These are phyloP conservation scores for Philopedon plagiatum DNA, from an alignment of 2,888 invertebrate species.

Conservation along the genomic window DNA sequence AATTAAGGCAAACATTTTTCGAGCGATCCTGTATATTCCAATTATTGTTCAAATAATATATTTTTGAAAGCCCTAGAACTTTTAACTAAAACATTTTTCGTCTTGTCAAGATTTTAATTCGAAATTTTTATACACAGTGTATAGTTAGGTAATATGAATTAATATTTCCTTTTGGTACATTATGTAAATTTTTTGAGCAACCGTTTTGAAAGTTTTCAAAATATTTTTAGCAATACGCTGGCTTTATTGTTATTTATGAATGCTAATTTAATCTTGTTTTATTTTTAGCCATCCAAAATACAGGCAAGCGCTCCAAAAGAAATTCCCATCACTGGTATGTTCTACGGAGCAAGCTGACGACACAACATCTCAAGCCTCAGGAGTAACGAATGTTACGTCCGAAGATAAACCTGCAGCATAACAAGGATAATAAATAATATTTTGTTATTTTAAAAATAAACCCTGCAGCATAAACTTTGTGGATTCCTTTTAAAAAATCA, in stretches of 20 bases:
- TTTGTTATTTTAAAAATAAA: slow-evolving; percentile 45
- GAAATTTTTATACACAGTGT: too few relatives aligned
- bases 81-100: too few relatives aligned
- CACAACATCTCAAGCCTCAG: slow-evolving; percentile 77
- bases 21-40: too few relatives aligned
- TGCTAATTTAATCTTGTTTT: neutral
- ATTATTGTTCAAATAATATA: too few relatives aligned
- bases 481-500: neutral
- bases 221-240: too few relatives aligned
- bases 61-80: too few relatives aligned
- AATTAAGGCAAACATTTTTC: too few relatives aligned
- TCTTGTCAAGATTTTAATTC: too few relatives aligned
- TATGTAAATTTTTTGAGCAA: too few relatives aligned
- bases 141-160: too few relatives aligned
- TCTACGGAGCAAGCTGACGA: slow-evolving; percentile 72
- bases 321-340: slow-evolving; percentile 84
- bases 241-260: neutral
- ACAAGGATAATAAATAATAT: slow-evolving; percentile 11
- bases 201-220: too few relatives aligned
- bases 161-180: too few relatives aligned
- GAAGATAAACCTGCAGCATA: slow-evolving; percentile 78
- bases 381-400: slow-evolving; percentile 76
- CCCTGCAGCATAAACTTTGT: slow-evolving; percentile 34
- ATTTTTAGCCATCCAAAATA: slow-evolving; percentile 82
- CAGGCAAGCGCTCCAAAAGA: slow-evolving; percentile 81